Base-by-base conservation (phyloP, 1,140 invertebrate species). In the Prorops nasuta region DNA sequence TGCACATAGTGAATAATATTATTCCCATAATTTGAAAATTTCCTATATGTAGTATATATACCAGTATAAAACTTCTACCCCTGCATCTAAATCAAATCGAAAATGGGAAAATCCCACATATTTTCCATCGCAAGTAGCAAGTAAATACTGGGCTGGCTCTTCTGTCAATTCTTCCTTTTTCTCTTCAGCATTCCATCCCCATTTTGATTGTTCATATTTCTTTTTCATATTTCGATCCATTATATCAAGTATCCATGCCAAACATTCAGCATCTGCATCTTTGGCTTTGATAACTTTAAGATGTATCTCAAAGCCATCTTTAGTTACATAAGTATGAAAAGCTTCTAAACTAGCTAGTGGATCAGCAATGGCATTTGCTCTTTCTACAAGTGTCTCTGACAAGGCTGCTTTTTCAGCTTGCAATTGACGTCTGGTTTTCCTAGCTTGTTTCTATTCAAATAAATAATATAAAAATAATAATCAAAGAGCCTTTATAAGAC, bases 1-100 rank as follows among this genome's bases (percentile, higher is more conserved):
- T n/a, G n/a, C n/a, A n/a, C n/a, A n/a, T n/a, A n/a, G n/a, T n/a
- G n/a, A n/a, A 37, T 41, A 40, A 49, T 18, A 50, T 16, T 38
- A 1, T 19, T 21, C 15, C 12, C 0, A 21, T 22, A 16, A 14
- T n/a, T n/a, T 34, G 12, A 22, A 39, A 22, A 6, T n/a, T 24
- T 38, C 14, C 2, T 21, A 28, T 40, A 49, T 34, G 38, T 37
- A 41, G 22, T 41, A 41, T 50, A 49, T 32, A 35, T 76, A 90
- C 89, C 89, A 91, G 70, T 93, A 93, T 7, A 92, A 66, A 22
- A 93, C 89, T 75, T 88, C 83, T 24, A 83, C 72, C 0, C 83
- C 86, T 66, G 86, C 80, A 67, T 93, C 91, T 57, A 91, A 73
- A 66, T 92, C 90, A 78, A 92, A 93, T 51, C 89, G 78, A 67